Conservation (phyloP, 2,888 invertebrate genomes). For the Mimumesa dahlbomi region DNA sequence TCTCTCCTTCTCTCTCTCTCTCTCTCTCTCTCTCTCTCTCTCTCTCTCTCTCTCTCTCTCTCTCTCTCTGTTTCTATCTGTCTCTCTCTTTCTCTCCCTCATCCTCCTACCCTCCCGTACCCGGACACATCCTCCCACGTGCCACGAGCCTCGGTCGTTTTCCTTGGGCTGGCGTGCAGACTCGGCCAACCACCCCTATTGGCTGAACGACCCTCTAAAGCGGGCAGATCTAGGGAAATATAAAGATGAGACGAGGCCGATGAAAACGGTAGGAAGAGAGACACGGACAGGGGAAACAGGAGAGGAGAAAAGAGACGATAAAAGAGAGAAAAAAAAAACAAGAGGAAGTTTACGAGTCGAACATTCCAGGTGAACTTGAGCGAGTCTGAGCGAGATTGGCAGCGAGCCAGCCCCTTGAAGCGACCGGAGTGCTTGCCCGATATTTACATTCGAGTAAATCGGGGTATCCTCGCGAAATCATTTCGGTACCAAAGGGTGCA, state of each 20-base stretch:
- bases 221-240: constrained; percentile 42
- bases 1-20: constrained; percentile 19
- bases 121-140: constrained; percentile 34
- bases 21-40: neutral
- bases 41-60: constrained; percentile 20
- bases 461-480: constrained; percentile 28
- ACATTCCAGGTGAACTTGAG: constrained; percentile 64
- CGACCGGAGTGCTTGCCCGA: constrained; percentile 60
- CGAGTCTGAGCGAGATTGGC: constrained; percentile 63
- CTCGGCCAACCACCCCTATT: constrained; percentile 66
- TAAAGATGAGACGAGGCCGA: constrained; percentile 48
- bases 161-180: constrained; percentile 42
- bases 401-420: constrained; percentile 53
- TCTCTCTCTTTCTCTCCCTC: constrained; percentile 19
- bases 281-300: neutral
- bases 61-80: constrained; percentile 9
- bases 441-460: constrained; percentile 62
- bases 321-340: constrained; percentile 15
- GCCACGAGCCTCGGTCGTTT: constrained; percentile 45
- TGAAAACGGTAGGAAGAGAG: constrained; percentile 17
- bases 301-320: neutral
- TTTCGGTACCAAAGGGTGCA: constrained; percentile 1
- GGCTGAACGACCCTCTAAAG: constrained; percentile 59
- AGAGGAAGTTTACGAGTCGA: constrained; percentile 57
- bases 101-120: constrained; percentile 8